These are phyloP conservation scores for Axinella damicornis DNA, from an alignment of 37 sponge, comb jelly and placozoan species.

Conservation along the genomic window DNA sequence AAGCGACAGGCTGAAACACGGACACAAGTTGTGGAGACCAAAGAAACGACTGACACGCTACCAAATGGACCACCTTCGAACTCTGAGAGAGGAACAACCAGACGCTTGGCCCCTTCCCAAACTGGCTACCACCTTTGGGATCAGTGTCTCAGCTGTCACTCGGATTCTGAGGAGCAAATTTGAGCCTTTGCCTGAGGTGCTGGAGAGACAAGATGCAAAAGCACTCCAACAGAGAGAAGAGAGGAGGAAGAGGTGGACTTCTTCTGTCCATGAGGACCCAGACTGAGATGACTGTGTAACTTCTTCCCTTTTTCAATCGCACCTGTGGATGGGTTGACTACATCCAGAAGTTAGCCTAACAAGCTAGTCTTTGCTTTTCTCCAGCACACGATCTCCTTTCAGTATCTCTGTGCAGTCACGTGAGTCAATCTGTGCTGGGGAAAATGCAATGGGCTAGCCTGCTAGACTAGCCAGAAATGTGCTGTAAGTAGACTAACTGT, in stretches of 20 bases:
- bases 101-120: constrained; percentile 52
- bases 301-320: too few relatives aligned
- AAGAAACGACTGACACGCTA: constrained; percentile 61
- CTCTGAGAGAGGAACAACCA: constrained; percentile 31
- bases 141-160: constrained; percentile 54
- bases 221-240: constrained; percentile 42
- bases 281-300: too few relatives aligned
- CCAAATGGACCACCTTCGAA: constrained; percentile 70
- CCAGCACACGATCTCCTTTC: too few relatives aligned
- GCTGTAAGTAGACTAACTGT: too few relatives aligned
- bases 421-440: too few relatives aligned
- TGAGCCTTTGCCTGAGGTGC: constrained; percentile 54
- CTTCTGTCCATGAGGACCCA: too few relatives aligned
- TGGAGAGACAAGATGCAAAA: constrained; percentile 58
- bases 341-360: too few relatives aligned
- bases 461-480: too few relatives aligned
- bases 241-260: background rate
- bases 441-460: too few relatives aligned
- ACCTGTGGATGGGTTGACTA: too few relatives aligned
- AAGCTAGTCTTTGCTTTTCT: too few relatives aligned
- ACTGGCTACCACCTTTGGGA: constrained; percentile 61
- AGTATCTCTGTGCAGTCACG: too few relatives aligned
- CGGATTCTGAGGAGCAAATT: constrained; percentile 78
- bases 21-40: constrained; percentile 53
- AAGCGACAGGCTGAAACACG: background rate